Percentiles rank a stretch among this genome's conserved stretches.
These are phyloP conservation scores for Asarcornis scutulata DNA, from an alignment of 2,113 vertebrate species.

Conservation along the genomic window DNA sequence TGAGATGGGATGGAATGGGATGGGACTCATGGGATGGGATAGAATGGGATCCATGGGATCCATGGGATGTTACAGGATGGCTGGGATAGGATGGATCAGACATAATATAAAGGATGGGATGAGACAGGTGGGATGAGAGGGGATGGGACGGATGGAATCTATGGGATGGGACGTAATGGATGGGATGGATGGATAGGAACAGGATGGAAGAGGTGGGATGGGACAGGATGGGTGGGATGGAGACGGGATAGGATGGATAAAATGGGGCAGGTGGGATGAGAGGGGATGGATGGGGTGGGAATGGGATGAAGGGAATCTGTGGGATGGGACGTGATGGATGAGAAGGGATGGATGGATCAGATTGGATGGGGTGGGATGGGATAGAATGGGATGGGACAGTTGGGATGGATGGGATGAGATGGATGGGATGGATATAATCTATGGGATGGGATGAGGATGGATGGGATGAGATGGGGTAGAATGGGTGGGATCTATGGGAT, in stretches of 20 bases:
- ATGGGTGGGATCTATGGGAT: not conserved
- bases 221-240: not conserved
- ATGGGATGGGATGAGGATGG: too few species aligned
- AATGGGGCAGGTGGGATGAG: not conserved
- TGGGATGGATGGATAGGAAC: too few species aligned
- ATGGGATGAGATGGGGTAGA: not conserved
- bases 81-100: not conserved
- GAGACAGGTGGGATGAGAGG: not conserved
- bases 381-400: too few species aligned
- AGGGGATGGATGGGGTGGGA: not conserved
- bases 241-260: too few species aligned
- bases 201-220: not conserved
- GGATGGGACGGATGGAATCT: not conserved
- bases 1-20: too few species aligned
- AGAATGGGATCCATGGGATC: not conserved
- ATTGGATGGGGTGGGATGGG: too few species aligned
- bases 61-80: too few species aligned
- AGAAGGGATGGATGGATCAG: too few species aligned
- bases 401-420: not conserved
- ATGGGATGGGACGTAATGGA: too few species aligned
- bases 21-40: too few species aligned
- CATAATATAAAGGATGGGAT: not conserved
- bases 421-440: too few species aligned
- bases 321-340: not conserved
- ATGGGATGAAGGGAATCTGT: not conserved